phyloP scores from a whole-genome alignment of 2,888 invertebrate genomes.

The Cataglyphis rosenhaueri region DNA sequence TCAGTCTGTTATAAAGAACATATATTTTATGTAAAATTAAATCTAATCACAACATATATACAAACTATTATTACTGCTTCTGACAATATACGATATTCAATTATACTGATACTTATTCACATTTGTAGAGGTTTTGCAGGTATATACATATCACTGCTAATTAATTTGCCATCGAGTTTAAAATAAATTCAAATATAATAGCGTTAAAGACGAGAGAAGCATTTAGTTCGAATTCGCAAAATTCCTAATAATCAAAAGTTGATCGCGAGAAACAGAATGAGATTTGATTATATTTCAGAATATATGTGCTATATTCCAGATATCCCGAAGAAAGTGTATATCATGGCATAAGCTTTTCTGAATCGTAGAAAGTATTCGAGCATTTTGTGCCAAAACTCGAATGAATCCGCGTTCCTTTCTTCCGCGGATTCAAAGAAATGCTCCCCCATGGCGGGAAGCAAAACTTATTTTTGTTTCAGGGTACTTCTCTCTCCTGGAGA shows the following conservation, averaged over 20 bases:
- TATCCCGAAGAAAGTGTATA: background rate
- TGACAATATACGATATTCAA: too few species aligned
- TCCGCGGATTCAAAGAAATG: conserved; percentile 49
- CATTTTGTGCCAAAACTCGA: background rate
- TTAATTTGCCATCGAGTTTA: background rate
- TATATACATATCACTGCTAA: background rate
- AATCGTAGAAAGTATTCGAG: background rate
- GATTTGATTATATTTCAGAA: background rate
- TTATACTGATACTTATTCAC: background rate
- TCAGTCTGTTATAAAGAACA: too few species aligned
- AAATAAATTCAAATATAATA: background rate
- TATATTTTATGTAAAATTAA: too few species aligned
- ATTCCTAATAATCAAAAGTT: background rate
- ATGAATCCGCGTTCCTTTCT: conserved; percentile 27
- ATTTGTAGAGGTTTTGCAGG: background rate
- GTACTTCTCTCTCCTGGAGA: conserved; percentile 72
- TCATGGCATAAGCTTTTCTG: background rate
- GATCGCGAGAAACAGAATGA: background rate
- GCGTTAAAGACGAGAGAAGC: background rate
- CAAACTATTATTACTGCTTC: too few species aligned
- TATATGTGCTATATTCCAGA: background rate
- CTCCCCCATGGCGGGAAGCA: conserved; percentile 50
- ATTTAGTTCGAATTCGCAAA: background rate
- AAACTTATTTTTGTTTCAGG: conserved; percentile 77
- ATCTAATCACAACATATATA: too few species aligned